These are phyloP conservation scores for Ciconia boyciana DNA, from an alignment of 2,113 vertebrate genomes.

Conservation along the genomic window DNA sequence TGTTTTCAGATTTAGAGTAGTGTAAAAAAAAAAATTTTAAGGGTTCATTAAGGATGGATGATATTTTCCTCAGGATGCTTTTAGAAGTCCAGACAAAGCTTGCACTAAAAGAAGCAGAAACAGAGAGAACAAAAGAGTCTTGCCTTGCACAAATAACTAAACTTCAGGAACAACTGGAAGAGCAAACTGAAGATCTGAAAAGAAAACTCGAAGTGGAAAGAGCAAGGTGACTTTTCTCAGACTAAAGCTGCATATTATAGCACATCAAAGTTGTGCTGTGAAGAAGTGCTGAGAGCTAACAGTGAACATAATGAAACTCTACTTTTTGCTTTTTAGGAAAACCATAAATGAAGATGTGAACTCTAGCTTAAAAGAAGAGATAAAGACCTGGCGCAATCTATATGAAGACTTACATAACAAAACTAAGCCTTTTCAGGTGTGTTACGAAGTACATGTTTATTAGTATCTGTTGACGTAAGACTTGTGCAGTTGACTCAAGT, in stretches of 20 bases:
- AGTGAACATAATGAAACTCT: background rate
- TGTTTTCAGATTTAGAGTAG: background rate
- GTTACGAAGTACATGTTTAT: background rate
- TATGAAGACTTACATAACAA: constrained; percentile 89
- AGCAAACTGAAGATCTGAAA: constrained; percentile 70
- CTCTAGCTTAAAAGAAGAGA: constrained; percentile 55
- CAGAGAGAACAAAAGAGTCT: constrained; percentile 58
- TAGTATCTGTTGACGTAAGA: background rate
- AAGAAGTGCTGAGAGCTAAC: background rate
- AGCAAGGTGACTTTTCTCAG: constrained; percentile 67
- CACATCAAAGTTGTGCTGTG: background rate
- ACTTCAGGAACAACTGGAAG: constrained; percentile 73
- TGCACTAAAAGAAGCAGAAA: constrained; percentile 77
- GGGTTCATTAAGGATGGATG: background rate
- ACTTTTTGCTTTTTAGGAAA: constrained; percentile 49
- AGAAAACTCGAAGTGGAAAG: constrained; percentile 67
- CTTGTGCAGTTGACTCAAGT: background rate
- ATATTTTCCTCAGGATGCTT: constrained; percentile 73
- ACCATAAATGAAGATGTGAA: constrained; percentile 53
- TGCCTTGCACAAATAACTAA: constrained; percentile 57
- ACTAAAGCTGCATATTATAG: background rate
- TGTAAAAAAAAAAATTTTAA: background rate
- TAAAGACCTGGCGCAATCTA: constrained; percentile 78
- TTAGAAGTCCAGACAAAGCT: constrained; percentile 79
- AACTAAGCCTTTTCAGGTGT: constrained; percentile 92